Percentiles rank a stretch among this genome's conserved stretches.
These are phyloP conservation scores for Prionailurus bengalensis DNA, from an alignment of 2,113 vertebrate genomes.

Conservation along the genomic window DNA sequence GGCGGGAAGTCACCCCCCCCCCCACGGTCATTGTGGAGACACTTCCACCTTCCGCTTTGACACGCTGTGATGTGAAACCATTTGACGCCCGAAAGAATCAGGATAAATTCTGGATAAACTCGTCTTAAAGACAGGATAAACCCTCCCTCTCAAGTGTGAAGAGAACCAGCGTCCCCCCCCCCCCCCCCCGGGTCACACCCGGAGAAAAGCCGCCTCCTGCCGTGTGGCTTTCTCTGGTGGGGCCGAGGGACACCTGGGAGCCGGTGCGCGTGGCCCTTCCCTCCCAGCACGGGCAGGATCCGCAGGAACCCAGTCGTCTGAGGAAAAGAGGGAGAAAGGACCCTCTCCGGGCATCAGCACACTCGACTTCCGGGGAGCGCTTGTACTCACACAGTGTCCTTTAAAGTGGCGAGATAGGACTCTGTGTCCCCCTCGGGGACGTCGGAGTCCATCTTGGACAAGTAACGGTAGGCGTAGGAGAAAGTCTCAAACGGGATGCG, in stretches of 20 bases:
- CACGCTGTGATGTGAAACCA: no score
- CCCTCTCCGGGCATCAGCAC: rapidly evolving
- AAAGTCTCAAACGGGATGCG: slow-evolving; percentile 90
- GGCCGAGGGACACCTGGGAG: no score
- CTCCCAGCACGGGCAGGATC: rapidly evolving
- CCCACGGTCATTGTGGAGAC: background rate
- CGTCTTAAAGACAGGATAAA: background rate
- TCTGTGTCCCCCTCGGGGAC: slow-evolving; percentile 81
- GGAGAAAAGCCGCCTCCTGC: background rate
- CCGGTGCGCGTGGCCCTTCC: rapidly evolving
- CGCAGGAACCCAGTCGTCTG: rapidly evolving
- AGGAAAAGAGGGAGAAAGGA: no score
- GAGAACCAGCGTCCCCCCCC: background rate
- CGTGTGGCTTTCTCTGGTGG: rapidly evolving
- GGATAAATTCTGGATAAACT: background rate
- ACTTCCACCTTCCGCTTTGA: background rate
- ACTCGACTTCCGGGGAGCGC: rapidly evolving
- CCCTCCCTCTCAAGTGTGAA: background rate
- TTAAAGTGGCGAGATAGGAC: slow-evolving; percentile 86
- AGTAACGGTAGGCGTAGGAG: slow-evolving; percentile 90
- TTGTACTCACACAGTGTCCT: slow-evolving; percentile 86
- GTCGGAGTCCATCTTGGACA: slow-evolving; percentile 91
- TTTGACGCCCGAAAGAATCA: background rate
- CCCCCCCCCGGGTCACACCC: no score
- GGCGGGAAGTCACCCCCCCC: background rate